These are phyloP conservation scores for Isotomurus palustris DNA, from an alignment of 2,888 invertebrate species.

Conservation along the genomic window DNA sequence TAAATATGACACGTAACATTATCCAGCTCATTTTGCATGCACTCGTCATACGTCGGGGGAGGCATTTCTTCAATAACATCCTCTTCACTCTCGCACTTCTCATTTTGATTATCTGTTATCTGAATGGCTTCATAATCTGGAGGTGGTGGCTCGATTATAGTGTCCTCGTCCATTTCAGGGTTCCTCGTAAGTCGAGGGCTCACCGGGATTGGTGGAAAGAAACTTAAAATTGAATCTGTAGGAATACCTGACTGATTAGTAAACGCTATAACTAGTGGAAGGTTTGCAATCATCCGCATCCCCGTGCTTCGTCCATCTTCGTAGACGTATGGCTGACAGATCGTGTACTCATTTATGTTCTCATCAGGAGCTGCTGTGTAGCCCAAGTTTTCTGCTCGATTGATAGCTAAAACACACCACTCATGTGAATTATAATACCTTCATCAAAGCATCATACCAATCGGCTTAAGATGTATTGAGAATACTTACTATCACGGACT, in stretches of 20 bases:
- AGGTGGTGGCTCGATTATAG: conserved; percentile 19
- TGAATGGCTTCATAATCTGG: conserved; percentile 27
- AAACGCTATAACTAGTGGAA: conserved; percentile 29
- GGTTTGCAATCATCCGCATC: conserved; percentile 34
- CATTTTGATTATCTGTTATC: background rate
- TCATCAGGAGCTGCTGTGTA: conserved; percentile 31
- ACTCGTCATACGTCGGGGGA: conserved; percentile 34
- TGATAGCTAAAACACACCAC: background rate
- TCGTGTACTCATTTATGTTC: conserved; percentile 28
- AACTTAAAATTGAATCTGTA: conserved; percentile 14
- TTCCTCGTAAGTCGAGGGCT: too few species aligned
- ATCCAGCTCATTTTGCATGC: conserved; percentile 4
- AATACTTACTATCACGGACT: too few species aligned
- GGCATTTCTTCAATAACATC: conserved; percentile 23
- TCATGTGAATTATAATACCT: too few species aligned
- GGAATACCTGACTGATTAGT: conserved; percentile 17
- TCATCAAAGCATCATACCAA: too few species aligned
- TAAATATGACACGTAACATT: too few species aligned
- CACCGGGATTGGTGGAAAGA: background rate
- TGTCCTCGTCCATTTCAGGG: background rate
- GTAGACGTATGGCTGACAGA: conserved; percentile 36
- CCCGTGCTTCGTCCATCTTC: conserved; percentile 37
- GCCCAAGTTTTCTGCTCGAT: conserved; percentile 9
- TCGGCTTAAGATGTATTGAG: too few species aligned
- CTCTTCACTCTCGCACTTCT: background rate